phyloP scores from a whole-genome alignment of 2,113 vertebrate species.

The Nestor notabilis region DNA sequence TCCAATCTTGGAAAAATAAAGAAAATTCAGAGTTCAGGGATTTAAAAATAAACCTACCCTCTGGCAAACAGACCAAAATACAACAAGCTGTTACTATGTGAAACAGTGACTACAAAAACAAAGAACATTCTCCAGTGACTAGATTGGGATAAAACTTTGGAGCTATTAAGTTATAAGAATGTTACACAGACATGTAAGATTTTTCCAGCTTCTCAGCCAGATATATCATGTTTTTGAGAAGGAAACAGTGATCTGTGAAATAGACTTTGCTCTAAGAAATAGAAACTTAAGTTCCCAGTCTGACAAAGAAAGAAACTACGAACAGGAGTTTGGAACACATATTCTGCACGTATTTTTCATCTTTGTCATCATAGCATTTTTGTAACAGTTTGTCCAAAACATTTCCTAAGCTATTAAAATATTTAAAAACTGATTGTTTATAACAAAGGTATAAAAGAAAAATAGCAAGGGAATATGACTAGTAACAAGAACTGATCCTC shows the following conservation, averaged over 20 bases:
- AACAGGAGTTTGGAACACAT: constrained; percentile 10
- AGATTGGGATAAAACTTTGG: constrained; percentile 73
- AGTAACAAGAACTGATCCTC: background rate
- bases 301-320: background rate
- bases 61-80: constrained; percentile 82
- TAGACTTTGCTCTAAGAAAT: constrained; percentile 3
- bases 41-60: constrained; percentile 90
- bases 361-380: constrained; percentile 4
- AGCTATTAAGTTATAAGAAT: constrained; percentile 73
- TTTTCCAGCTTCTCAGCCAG: constrained; percentile 75
- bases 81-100: constrained; percentile 87
- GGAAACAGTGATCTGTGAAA: constrained; percentile 31
- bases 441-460: background rate
- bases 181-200: constrained; percentile 70
- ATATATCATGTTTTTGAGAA: constrained; percentile 60
- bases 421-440: background rate
- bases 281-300: background rate
- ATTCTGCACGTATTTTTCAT: background rate
- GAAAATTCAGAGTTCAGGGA: constrained; percentile 83
- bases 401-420: background rate
- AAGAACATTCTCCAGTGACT: constrained; percentile 83
- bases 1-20: constrained; percentile 86
- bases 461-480: background rate
- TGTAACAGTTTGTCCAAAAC: background rate
- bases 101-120: constrained; percentile 80